Evolutionary conservation across 2,113 vertebrate genomes (phyloP), one percentile per base, ranked within the genome.

Genomic region (Pelodiscus sinensis): DNA sequence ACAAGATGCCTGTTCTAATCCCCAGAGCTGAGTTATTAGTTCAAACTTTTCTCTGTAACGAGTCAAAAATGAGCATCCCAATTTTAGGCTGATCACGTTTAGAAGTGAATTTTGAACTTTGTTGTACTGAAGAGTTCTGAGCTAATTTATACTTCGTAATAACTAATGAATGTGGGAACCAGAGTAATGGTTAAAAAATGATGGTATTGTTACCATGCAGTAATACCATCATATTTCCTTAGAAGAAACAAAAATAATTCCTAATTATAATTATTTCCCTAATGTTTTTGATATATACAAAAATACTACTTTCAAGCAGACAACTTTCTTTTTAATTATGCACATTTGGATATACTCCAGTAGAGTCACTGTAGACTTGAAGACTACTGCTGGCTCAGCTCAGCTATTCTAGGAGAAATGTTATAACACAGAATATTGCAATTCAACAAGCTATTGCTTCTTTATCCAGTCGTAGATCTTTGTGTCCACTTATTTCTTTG

Each of bases 391-490:
- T 55, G 21, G 27, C 38, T 68, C 84, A 85, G 19, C 6, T 86
- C 57, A 75, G 22, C n/a, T 81, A 9, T 88, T 87, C 56, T 2
- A 82, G 51, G 21, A 90, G 51, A 88, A 94, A 88, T 15, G 85
- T 16, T 44, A 56, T 1, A 81, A 92, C 78, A 68, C 3, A 73
- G 77, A 6, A 89, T 79, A 84, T 93, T 68, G 86, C 87, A 90
- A 83, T 81, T 94, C 44, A 19, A n/a, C 71, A 84, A 82, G 87
- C 87, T 92, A 86, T 24, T 88, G 82, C 90, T 96, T 90, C 81
- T 94, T 24, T 84, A 93, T 90, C 84, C 92, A 90, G 9, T 96
- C 89, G 93, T 94, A 58, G 25, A 58, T 90, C 85, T 92, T 87
- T 92, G 92, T 87, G 85, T 75, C 56, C 58, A 79, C 57, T 84